Evolutionary conservation across 35 echinoderm and acorn worm genomes (phyloP).

Genomic region (Hemicentrotus pulcherrimus): DNA sequence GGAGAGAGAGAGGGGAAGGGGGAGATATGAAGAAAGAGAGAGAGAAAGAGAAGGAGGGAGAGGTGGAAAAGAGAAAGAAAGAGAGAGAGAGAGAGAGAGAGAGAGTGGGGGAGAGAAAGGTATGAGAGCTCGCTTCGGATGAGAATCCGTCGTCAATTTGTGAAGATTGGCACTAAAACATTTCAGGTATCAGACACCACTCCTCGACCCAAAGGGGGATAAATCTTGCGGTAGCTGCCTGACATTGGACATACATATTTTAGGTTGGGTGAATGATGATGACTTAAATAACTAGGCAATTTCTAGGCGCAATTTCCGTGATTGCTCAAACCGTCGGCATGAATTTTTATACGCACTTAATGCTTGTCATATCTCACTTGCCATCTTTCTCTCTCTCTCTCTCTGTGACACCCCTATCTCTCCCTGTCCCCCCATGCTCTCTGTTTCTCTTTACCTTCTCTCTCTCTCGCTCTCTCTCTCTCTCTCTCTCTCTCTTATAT

Average conservation of each 20-base stretch:
- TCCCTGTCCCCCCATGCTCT: not conserved
- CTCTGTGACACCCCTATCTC: not conserved
- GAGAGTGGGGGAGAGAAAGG: not conserved
- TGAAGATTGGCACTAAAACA: conserved; percentile 27
- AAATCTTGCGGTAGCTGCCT: not conserved
- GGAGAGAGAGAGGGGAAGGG: too few relatives aligned
- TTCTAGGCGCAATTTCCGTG: conserved; percentile 41
- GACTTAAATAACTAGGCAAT: conserved; percentile 51
- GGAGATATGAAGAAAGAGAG: too few relatives aligned
- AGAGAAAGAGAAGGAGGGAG: too few relatives aligned
- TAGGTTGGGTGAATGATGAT: conserved; percentile 40
- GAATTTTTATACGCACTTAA: conserved; percentile 23
- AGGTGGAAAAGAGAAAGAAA: too few relatives aligned
- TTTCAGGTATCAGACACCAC: conserved; percentile 12
- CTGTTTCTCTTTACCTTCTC: not conserved
- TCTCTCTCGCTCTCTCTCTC: not conserved
- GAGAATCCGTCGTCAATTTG: conserved; percentile 32
- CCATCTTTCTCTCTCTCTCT: not conserved
- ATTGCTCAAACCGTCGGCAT: conserved; percentile 34
- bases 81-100: not conserved
- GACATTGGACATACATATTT: conserved; percentile 43
- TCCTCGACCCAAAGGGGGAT: conserved; percentile 1
- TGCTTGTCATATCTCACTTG: not conserved
- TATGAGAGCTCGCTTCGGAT: not conserved
- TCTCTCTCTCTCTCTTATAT: too few relatives aligned